Percentiles rank a stretch among this genome's conserved stretches.
These are phyloP conservation scores for Drosophila testacea DNA, from an alignment of 2,888 invertebrate genomes.

Conservation along the genomic window DNA sequence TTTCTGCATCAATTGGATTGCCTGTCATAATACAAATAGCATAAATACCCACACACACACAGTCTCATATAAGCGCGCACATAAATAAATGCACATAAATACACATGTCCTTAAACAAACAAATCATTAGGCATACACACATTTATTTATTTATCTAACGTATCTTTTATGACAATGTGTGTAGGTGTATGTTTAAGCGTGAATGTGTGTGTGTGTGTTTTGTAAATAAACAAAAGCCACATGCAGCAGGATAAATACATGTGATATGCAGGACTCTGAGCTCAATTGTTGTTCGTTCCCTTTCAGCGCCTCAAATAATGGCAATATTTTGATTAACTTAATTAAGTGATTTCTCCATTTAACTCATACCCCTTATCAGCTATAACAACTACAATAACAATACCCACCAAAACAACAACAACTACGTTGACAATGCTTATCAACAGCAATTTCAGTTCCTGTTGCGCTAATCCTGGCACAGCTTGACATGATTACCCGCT, in stretches of 20 bases:
- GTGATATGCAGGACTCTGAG: constrained; percentile 24
- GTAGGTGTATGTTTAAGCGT: background rate
- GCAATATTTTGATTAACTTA: constrained; percentile 81
- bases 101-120: constrained; percentile 52
- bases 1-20: constrained; percentile 63
- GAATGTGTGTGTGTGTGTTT: background rate
- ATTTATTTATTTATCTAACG: constrained; percentile 56
- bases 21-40: constrained; percentile 72
- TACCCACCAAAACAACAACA: constrained; percentile 32
- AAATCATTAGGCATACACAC: constrained; percentile 51
- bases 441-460: constrained; percentile 53
- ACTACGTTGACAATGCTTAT: constrained; percentile 53
- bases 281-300: constrained; percentile 40
- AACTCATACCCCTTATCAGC: constrained; percentile 13
- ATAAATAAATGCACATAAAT: constrained; percentile 19
- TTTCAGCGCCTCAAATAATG: constrained; percentile 62
- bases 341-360: constrained; percentile 72
- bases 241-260: constrained; percentile 35
- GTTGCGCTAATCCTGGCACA: constrained; percentile 63
- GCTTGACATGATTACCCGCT: constrained; percentile 68
- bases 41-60: constrained; percentile 15
- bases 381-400: constrained; percentile 22
- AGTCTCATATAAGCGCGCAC: constrained; percentile 12
- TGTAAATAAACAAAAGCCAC: constrained; percentile 51
- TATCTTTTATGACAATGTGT: constrained; percentile 31